Evolutionary conservation across 2,888 invertebrate genomes (phyloP), one percentile per base, ranked within the genome.

Genomic region (Epirrita christyi): DNA sequence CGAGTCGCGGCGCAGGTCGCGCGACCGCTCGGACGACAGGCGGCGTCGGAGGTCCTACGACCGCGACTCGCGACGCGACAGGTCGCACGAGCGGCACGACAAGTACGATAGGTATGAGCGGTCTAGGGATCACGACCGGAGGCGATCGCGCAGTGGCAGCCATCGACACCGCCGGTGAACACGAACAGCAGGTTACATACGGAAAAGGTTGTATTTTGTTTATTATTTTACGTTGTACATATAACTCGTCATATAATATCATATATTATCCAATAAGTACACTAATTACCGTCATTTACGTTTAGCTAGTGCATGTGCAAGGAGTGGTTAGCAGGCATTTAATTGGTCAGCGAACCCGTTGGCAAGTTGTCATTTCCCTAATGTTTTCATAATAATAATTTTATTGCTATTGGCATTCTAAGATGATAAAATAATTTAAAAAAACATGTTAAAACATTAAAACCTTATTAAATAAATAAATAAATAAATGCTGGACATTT

Each of bases 21-120:
- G 76, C 61, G 70, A 68, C 55, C 37, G 64, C 58, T 79, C 81
- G 45, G 49, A 59, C 78, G 80, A 32, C 32, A 32, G 61, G 55
- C 63, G 67, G 51, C 76, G 81, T 61, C 76, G 78, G 60, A 81
- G 81, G 67, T 81, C 81, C 55, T 74, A 81, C 77, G 79, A 64
- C 45, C 38, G 46, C 36, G 52, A 59, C 38, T 55, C 38, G 36
- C 49, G 55, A 32, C 45, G 48, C 47, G 59, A 59, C 37, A 51
- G 45, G 54, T 55, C 57, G 13, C 52, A 52, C 37, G 66, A 64
- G 6, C 51, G 56, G 62, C 68, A 79, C 76, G 79, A 81, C 72
- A 80, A 74, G 72, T 74, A 83, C 74, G 88, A 90, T 84, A 88
- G 85, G 88, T 88, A 90, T 88, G 89, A 86, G 78, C 87, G 90